Evolutionary conservation across 2,113 vertebrate species (phyloP).

Genomic region (Chascanopsetta lugubris): DNA sequence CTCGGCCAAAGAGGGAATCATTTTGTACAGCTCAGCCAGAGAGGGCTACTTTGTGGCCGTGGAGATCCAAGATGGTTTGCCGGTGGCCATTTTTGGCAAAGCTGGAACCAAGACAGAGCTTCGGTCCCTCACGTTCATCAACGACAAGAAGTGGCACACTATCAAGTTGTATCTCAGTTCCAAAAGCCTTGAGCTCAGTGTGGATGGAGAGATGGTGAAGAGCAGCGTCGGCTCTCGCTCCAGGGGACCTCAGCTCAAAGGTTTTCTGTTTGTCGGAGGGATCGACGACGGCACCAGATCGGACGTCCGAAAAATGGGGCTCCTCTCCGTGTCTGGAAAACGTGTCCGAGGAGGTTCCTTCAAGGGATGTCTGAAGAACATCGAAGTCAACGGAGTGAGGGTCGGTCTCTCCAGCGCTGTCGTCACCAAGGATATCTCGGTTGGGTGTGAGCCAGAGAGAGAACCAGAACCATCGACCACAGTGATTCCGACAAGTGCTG

Average conservation of each 20-base stretch:
- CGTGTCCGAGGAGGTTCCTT: constrained; percentile 85
- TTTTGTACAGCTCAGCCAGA: constrained; percentile 86
- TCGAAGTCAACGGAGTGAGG: constrained; percentile 81
- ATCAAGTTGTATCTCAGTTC: constrained; percentile 81
- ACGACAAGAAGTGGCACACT: constrained; percentile 86
- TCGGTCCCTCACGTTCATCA: constrained; percentile 79
- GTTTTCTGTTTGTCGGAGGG: constrained; percentile 86
- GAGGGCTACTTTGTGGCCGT: constrained; percentile 85
- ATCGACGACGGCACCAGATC: constrained; percentile 79
- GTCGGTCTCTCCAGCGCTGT: constrained; percentile 83
- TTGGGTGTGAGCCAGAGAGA: constrained; percentile 85
- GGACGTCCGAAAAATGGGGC: constrained; percentile 79
- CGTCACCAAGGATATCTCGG: constrained; percentile 89
- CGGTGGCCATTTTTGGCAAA: constrained; percentile 81
- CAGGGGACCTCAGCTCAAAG: constrained; percentile 77
- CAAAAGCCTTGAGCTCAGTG: constrained; percentile 81
- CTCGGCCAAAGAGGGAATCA: constrained; percentile 81
- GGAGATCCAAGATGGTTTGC: constrained; percentile 85
- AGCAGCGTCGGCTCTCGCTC: constrained; percentile 70
- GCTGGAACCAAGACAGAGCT: constrained; percentile 77
- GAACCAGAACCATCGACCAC: constrained; percentile 56
- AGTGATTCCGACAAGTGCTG: constrained; percentile 35
- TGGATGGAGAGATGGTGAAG: constrained; percentile 84
- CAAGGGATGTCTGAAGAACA: constrained; percentile 88
- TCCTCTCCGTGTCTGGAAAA: constrained; percentile 85